Conservation (phyloP, 2,113 vertebrate genomes). For the Rhinopomastus cyanomelas region DNA sequence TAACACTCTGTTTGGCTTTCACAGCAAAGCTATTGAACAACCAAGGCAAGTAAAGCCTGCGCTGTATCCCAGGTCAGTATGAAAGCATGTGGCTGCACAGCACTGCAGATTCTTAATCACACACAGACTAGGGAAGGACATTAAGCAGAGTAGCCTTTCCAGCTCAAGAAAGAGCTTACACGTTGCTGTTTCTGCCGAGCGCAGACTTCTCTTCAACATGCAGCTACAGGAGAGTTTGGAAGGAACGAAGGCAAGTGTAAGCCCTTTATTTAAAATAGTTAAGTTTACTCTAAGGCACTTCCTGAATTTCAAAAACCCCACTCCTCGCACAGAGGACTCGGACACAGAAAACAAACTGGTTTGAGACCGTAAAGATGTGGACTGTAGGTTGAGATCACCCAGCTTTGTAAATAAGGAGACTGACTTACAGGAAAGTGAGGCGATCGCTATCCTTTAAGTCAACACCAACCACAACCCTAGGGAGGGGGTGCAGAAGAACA, state of each 20-base stretch:
- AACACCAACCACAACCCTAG: neutral
- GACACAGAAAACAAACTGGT: neutral
- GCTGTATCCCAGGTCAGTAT: conserved; percentile 7
- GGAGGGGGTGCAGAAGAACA: neutral
- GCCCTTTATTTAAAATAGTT: neutral
- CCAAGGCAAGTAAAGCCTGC: neutral
- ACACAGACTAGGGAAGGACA: neutral
- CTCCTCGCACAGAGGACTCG: neutral
- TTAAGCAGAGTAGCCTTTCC: neutral
- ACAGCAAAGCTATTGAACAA: conserved; percentile 35
- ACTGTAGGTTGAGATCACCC: neutral
- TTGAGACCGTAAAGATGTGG: neutral
- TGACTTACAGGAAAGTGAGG: neutral
- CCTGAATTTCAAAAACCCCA: neutral
- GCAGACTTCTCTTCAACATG: neutral
- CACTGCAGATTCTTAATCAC: neutral
- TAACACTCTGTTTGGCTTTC: conserved; percentile 60
- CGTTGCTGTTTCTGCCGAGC: neutral
- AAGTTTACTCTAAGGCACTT: neutral
- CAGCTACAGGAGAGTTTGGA: neutral
- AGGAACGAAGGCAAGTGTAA: neutral
- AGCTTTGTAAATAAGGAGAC: neutral
- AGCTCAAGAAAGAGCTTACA: neutral
- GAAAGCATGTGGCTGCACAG: neutral
- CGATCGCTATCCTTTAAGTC: neutral